These are phyloP conservation scores for Columbina picui DNA, from an alignment of 2,113 vertebrate genomes.

Conservation along the genomic window DNA sequence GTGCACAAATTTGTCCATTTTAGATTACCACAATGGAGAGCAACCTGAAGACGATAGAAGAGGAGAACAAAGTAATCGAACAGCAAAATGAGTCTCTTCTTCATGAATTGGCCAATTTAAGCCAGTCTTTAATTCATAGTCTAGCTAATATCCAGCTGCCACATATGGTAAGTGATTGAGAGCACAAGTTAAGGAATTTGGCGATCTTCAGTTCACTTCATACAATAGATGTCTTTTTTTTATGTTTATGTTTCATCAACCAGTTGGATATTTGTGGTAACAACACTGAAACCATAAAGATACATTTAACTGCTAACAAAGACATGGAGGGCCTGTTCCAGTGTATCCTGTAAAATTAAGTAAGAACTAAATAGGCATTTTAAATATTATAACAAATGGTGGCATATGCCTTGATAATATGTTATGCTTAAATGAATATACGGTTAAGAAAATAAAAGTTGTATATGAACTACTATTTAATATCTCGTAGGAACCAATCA, in stretches of 20 bases:
- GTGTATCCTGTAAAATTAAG: conserved; percentile 68
- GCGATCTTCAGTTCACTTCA: conserved; percentile 64
- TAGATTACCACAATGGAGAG: conserved; percentile 99
- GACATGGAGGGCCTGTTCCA: conserved; percentile 70
- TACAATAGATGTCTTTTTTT: conserved; percentile 61
- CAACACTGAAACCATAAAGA: conserved; percentile 72
- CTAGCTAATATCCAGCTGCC: conserved; percentile 99
- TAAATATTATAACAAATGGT: conserved; percentile 40
- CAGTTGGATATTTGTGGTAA: conserved; percentile 70
- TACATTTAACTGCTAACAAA: conserved; percentile 72
- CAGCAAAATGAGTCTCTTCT: conserved; percentile 99
- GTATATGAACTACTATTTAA: conserved; percentile 86
- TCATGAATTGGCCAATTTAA: conserved; percentile 97
- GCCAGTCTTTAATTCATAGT: conserved; percentile 98
- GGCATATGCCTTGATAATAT: conserved; percentile 69
- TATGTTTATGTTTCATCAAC: conserved; percentile 68
- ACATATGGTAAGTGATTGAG: conserved; percentile 96
- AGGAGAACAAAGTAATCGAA: conserved; percentile 99
- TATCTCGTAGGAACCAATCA: conserved; percentile 94
- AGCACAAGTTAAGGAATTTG: conserved; percentile 79
- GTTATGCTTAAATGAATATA: conserved; percentile 81
- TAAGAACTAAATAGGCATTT: conserved; percentile 68
- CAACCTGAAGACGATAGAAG: conserved; percentile 98
- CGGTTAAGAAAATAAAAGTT: conserved; percentile 77
- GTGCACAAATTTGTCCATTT: conserved; percentile 59